Conservation (phyloP, 2,113 vertebrate species). For the Chaetodon auriga region DNA sequence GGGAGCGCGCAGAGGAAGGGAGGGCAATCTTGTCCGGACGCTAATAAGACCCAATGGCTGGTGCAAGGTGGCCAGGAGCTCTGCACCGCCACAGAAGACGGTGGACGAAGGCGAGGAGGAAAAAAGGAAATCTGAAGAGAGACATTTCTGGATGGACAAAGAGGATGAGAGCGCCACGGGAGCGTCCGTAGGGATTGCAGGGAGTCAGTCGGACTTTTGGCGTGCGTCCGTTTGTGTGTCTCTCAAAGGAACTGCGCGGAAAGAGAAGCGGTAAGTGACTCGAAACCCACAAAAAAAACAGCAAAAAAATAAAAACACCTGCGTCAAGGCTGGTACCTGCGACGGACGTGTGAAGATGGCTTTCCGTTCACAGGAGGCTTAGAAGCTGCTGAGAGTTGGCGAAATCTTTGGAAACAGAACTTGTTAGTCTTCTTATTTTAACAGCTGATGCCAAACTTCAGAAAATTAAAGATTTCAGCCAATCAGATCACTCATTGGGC, state of each 20-base stretch:
- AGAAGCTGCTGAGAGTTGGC: background rate
- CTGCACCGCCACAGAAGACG: conserved; percentile 67
- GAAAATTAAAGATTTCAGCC: background rate
- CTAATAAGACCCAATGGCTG: conserved; percentile 85
- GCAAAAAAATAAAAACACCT: conserved; percentile 52
- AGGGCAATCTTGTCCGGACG: conserved; percentile 83
- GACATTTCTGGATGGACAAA: conserved; percentile 47
- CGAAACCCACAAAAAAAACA: conserved; percentile 18
- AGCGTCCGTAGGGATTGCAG: conserved; percentile 29
- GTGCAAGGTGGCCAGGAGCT: conserved; percentile 81
- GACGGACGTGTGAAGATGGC: conserved; percentile 39
- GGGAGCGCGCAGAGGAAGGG: conserved; percentile 86
- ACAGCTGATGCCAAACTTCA: conserved; percentile 21
- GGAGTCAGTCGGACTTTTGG: conserved; percentile 17
- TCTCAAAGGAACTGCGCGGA: conserved; percentile 22
- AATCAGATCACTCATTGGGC: conserved; percentile 1
- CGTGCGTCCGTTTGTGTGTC: conserved; percentile 39
- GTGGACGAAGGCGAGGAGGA: conserved; percentile 54
- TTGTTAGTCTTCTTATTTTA: background rate
- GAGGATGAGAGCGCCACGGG: conserved; percentile 46
- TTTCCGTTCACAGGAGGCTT: background rate
- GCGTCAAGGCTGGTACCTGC: conserved; percentile 36
- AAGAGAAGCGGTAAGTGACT: conserved; percentile 64
- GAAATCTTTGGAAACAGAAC: background rate
- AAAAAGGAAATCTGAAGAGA: conserved; percentile 21